Evolutionary conservation across 1,140 invertebrate species (phyloP).

Genomic region (Harpegnathos saltator): DNA sequence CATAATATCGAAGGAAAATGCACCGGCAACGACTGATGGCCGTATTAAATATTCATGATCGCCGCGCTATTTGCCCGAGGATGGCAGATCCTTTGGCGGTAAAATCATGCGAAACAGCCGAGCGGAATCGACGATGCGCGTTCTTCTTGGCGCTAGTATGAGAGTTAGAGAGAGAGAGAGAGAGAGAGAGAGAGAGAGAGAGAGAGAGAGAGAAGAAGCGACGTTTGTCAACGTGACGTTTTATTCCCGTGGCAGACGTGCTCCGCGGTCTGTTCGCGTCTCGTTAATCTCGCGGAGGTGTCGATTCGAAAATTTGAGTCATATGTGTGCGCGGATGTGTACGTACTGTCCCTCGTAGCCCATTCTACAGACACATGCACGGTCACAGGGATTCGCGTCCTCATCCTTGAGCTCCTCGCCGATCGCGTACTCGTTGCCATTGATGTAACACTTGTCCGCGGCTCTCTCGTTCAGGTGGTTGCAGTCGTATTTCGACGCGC

Average conservation of each 20-base stretch:
- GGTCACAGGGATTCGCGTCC: conserved; percentile 66
- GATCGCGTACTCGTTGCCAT: conserved; percentile 63
- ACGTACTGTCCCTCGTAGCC: conserved; percentile 38
- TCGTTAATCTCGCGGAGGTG: too few species aligned
- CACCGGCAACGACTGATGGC: not conserved
- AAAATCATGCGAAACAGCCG: conserved; percentile 3
- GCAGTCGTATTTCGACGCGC: conserved; percentile 68
- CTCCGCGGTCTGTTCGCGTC: too few species aligned
- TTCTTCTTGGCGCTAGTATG: not conserved
- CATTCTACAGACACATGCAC: conserved; percentile 46
- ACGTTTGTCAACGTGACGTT: too few species aligned
- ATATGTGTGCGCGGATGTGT: not conserved
- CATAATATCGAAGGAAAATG: conserved; percentile 52
- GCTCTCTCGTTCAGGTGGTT: conserved; percentile 46
- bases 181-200: too few species aligned
- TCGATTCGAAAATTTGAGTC: too few species aligned
- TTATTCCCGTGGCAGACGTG: too few species aligned
- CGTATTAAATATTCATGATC: conserved; percentile 54
- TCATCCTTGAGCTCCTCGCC: conserved; percentile 60
- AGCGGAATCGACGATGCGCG: not conserved
- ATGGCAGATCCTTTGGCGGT: not conserved
- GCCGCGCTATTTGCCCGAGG: not conserved
- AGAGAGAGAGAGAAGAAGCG: too few species aligned
- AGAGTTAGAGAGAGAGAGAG: not conserved
- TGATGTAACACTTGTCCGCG: conserved; percentile 69